phyloP scores from a whole-genome alignment of 2,113 vertebrate genomes.

The Falcunculus frontatus region DNA sequence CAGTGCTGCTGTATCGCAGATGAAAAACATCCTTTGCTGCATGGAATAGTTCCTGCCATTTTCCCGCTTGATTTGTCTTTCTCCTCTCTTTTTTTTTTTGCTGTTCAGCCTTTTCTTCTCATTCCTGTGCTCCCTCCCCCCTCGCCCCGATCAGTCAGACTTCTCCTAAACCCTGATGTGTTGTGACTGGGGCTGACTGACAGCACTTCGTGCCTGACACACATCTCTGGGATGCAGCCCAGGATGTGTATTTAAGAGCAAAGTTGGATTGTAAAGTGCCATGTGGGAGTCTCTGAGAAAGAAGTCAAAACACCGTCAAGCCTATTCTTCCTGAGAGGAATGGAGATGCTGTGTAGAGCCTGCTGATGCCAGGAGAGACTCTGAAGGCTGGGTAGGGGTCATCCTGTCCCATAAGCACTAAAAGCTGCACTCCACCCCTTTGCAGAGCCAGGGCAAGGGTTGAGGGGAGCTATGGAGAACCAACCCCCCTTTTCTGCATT shows the following conservation, averaged over 20 bases:
- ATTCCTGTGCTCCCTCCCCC: neutral
- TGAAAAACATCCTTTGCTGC: neutral
- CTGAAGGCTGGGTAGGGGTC: neutral
- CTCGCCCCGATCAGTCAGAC: neutral
- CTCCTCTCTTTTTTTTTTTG: neutral
- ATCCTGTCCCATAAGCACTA: neutral
- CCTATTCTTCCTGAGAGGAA: constrained; percentile 1
- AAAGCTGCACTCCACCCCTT: neutral
- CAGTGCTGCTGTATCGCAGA: neutral
- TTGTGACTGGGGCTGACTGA: constrained; percentile 71
- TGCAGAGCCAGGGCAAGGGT: neutral
- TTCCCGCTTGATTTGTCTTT: constrained; percentile 4
- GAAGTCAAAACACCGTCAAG: constrained; percentile 65
- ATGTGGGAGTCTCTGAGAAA: constrained; percentile 56
- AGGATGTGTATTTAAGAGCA: constrained; percentile 53
- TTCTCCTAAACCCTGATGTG: constrained; percentile 55
- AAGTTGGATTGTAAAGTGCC: constrained; percentile 51
- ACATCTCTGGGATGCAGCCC: constrained; percentile 51
- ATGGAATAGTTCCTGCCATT: neutral
- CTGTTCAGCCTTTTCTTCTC: constrained; percentile 23
- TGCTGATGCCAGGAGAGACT: neutral
- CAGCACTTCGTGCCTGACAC: constrained; percentile 51
- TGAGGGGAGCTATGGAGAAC: neutral
- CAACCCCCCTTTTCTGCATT: neutral
- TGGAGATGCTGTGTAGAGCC: neutral